Percentiles rank a stretch among this genome's conserved stretches.
phyloP scores from a whole-genome alignment of 2,797 vertebrate genomes.

The Simalia tracyae region DNA sequence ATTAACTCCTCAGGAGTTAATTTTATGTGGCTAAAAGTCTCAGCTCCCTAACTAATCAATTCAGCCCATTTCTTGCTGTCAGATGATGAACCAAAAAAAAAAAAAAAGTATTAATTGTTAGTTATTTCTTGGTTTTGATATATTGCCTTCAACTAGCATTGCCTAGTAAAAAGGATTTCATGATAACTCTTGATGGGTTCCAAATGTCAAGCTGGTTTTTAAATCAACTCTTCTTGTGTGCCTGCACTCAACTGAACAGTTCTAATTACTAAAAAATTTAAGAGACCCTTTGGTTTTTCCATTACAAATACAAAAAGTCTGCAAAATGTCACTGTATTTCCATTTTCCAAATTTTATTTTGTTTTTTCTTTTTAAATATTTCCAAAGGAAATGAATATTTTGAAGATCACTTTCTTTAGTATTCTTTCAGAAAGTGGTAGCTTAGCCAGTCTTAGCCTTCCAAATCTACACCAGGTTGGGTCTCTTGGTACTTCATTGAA shows the following conservation, averaged over 20 bases:
- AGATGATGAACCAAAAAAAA: neutral
- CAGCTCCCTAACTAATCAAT: neutral
- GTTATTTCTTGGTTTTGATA: neutral
- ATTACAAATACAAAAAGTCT: neutral
- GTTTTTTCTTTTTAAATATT: neutral
- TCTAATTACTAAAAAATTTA: slow-evolving; percentile 14
- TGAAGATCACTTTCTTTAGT: neutral
- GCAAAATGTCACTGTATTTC: neutral
- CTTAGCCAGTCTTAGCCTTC: neutral
- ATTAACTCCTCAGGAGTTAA: neutral
- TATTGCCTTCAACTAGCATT: neutral
- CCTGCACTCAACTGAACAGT: neutral
- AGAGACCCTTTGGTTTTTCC: neutral
- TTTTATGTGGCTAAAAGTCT: neutral
- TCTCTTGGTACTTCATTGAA: neutral
- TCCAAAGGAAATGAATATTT: neutral
- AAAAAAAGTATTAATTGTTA: neutral
- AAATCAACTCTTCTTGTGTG: neutral
- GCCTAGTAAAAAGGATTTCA: neutral
- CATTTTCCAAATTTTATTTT: neutral
- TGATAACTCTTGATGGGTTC: neutral
- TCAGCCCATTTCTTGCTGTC: neutral
- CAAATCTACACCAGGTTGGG: neutral
- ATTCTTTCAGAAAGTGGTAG: neutral
- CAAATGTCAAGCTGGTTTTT: slow-evolving; percentile 12